phyloP scores from a whole-genome alignment of 2,888 invertebrate species.

The Schrankia costaestrigalis region DNA sequence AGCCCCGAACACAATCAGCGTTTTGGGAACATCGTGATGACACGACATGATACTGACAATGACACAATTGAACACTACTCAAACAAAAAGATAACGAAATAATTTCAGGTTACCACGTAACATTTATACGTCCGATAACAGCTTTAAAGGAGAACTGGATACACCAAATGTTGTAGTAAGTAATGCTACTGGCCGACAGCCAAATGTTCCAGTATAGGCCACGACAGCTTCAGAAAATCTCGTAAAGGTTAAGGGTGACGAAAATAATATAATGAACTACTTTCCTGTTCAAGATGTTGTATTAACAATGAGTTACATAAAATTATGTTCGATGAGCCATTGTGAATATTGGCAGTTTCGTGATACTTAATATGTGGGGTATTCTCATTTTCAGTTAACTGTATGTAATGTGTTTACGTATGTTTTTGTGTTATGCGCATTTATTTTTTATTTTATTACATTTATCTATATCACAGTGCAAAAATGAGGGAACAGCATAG shows the following conservation, averaged over 20 bases:
- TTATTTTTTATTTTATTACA: too few relatives aligned
- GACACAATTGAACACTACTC: background rate
- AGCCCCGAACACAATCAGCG: too few relatives aligned
- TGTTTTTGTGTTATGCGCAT: too few relatives aligned
- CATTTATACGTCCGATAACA: conserved; percentile 4
- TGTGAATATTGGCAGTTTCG: conserved; percentile 12
- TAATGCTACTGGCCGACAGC: conserved; percentile 45
- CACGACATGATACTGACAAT: too few relatives aligned
- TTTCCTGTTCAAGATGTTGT: conserved; percentile 35
- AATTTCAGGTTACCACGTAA: conserved; percentile 4
- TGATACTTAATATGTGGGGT: too few relatives aligned
- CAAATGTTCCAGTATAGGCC: conserved; percentile 48
- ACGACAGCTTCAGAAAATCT: conserved; percentile 37
- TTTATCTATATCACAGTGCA: too few relatives aligned
- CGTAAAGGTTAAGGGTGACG: conserved; percentile 66
- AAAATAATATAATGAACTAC: conserved; percentile 54
- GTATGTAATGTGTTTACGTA: too few relatives aligned
- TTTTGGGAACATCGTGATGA: too few relatives aligned
- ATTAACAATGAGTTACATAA: conserved; percentile 29
- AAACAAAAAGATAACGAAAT: background rate
- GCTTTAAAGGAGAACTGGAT: conserved; percentile 1
- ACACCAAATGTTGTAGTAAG: conserved; percentile 18
- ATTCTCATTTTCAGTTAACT: too few relatives aligned
- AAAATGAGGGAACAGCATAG: too few relatives aligned
- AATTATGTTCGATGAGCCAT: conserved; percentile 20